Conservation (phyloP, 2,888 invertebrate species). For the Trachelus stipa region DNA sequence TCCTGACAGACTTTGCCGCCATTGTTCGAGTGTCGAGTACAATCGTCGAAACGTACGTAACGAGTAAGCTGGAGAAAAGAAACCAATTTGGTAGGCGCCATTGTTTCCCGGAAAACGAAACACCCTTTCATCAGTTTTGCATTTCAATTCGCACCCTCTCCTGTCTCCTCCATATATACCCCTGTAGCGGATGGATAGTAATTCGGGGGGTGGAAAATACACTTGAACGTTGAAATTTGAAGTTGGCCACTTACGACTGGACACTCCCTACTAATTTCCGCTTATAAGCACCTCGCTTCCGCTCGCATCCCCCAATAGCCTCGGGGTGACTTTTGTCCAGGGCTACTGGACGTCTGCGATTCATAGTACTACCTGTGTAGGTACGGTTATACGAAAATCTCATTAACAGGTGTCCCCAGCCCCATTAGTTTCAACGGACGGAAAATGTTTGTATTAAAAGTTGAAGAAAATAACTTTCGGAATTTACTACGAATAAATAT, state of each 20-base stretch:
- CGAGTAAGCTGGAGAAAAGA: not conserved
- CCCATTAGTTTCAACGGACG: not conserved
- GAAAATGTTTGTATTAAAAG: not conserved
- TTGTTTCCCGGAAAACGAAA: not conserved
- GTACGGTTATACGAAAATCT: not conserved
- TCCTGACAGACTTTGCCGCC: not conserved
- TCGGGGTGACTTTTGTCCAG: not conserved
- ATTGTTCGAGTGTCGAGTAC: not conserved
- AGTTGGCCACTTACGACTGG: conserved; percentile 52
- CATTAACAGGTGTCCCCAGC: not conserved
- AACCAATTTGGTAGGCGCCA: too few species aligned
- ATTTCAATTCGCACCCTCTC: not conserved
- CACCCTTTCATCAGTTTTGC: not conserved
- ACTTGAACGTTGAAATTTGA: conserved; percentile 26
- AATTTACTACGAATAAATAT: not conserved
- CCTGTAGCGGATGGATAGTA: too few species aligned
- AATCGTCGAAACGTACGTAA: not conserved
- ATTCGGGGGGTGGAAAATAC: not conserved
- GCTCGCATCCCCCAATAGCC: conserved; percentile 13
- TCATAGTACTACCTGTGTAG: not conserved
- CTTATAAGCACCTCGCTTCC: conserved; percentile 53
- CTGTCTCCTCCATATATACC: not conserved
- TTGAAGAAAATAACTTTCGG: not conserved
- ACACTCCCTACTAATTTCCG: conserved; percentile 61
- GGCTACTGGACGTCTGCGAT: not conserved